phyloP scores from a whole-genome alignment of 2,113 vertebrate genomes.

The Hippoglossus stenolepis region DNA sequence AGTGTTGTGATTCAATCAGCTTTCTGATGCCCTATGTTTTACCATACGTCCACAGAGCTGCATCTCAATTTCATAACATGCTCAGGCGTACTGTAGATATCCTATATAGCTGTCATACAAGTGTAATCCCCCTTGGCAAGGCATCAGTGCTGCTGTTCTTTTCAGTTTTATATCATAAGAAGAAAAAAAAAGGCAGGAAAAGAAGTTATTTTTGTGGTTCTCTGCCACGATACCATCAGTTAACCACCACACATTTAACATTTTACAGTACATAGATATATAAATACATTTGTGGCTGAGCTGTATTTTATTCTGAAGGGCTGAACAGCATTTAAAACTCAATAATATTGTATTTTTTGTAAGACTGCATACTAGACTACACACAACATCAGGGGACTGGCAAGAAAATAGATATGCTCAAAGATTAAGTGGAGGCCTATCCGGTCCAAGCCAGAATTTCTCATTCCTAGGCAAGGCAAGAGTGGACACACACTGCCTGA shows the following conservation, averaged over 20 bases:
- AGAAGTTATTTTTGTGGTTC: constrained; percentile 4
- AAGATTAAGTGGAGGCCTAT: constrained; percentile 74
- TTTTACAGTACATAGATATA: neutral
- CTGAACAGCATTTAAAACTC: constrained; percentile 19
- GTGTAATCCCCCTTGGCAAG: constrained; percentile 63
- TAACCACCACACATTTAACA: constrained; percentile 17
- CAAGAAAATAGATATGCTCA: constrained; percentile 64
- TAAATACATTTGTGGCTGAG: constrained; percentile 1
- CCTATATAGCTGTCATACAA: constrained; percentile 76
- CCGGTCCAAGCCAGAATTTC: constrained; percentile 73
- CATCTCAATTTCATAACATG: constrained; percentile 71
- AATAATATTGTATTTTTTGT: constrained; percentile 5
- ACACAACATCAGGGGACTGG: constrained; percentile 18
- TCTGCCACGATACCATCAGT: constrained; percentile 1
- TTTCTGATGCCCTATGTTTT: constrained; percentile 65
- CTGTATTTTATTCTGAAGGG: constrained; percentile 5
- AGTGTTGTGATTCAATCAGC: constrained; percentile 74
- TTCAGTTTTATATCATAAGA: constrained; percentile 36
- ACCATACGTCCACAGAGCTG: constrained; percentile 69
- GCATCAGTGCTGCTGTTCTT: constrained; percentile 38
- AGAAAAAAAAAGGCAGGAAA: constrained; percentile 25
- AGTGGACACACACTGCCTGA: constrained; percentile 80
- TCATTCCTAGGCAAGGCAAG: constrained; percentile 74
- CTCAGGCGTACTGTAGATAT: constrained; percentile 63
- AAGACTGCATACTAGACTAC: neutral